phyloP scores from a whole-genome alignment of 2,888 invertebrate species.

The Temnothorax ravouxi region DNA sequence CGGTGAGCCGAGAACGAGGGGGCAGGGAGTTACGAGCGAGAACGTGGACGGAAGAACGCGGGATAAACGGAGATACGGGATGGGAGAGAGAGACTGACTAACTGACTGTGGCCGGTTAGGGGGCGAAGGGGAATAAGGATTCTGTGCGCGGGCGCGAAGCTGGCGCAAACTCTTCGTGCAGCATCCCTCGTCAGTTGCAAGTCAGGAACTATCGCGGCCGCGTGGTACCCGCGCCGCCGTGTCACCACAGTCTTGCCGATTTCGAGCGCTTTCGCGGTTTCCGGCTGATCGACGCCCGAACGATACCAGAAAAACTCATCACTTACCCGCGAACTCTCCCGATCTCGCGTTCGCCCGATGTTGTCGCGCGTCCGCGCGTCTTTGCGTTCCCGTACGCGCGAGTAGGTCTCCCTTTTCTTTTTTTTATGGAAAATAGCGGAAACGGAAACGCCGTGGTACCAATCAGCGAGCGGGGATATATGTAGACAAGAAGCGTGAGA shows the following conservation, averaged over 20 bases:
- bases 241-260: slow-evolving; percentile 45
- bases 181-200: slow-evolving; percentile 85
- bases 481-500: slow-evolving; percentile 13
- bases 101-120: slow-evolving; percentile 73
- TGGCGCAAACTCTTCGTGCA: slow-evolving; percentile 85
- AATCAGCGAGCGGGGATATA: slow-evolving; percentile 37
- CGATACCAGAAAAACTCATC: not conserved
- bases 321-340: not conserved
- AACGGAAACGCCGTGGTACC: slow-evolving; percentile 30
- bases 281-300: slow-evolving; percentile 24
- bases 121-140: slow-evolving; percentile 77
- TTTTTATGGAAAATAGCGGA: slow-evolving; percentile 18
- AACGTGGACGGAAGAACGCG: slow-evolving; percentile 57
- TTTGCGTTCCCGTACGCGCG: slow-evolving; percentile 34
- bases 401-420: not conserved
- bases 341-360: slow-evolving; percentile 47
- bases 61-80: slow-evolving; percentile 42
- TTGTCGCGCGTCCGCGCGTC: slow-evolving; percentile 33
- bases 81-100: slow-evolving; percentile 68
- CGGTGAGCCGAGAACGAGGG: slow-evolving; percentile 51
- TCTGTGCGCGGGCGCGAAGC: slow-evolving; percentile 83
- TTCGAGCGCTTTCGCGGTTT: slow-evolving; percentile 6
- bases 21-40: slow-evolving; percentile 31
- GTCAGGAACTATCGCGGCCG: slow-evolving; percentile 84
- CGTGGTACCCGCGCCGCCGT: slow-evolving; percentile 59